These are phyloP conservation scores for Drosophila neocordata DNA, from an alignment of 1,140 invertebrate species.

Conservation along the genomic window DNA sequence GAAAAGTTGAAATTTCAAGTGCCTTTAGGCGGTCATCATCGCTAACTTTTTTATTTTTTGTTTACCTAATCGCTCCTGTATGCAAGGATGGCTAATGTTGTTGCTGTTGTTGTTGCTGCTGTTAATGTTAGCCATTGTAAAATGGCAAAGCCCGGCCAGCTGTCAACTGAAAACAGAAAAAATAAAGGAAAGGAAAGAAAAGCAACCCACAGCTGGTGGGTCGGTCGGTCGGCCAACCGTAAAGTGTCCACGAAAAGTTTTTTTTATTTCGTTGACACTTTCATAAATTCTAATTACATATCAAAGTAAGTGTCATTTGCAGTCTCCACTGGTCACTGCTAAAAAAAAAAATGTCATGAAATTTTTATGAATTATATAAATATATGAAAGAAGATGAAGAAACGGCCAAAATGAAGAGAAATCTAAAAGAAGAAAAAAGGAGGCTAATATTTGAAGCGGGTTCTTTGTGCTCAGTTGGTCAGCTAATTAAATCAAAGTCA, in stretches of 20 bases:
- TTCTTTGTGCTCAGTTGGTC: constrained; percentile 21
- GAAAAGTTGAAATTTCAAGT: neutral
- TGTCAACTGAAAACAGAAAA: constrained; percentile 7
- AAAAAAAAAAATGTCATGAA: constrained; percentile 31
- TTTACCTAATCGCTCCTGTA: neutral
- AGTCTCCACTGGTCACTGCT: constrained; percentile 15
- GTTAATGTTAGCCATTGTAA: neutral
- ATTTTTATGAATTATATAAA: constrained; percentile 57
- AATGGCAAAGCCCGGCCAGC: constrained; percentile 11
- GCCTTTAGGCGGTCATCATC: neutral
- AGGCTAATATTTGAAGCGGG: constrained; percentile 33
- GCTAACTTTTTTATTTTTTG: neutral
- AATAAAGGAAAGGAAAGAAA: no score
- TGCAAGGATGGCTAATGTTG: neutral
- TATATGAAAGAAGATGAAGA: constrained; percentile 16
- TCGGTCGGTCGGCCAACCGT: neutral
- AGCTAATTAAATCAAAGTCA: constrained; percentile 54
- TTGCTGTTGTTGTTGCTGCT: neutral
- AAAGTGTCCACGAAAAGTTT: constrained; percentile 41
- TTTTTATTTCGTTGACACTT: constrained; percentile 57
- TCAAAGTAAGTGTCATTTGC: constrained; percentile 58
- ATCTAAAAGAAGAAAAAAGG: constrained; percentile 33
- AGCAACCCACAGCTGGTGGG: neutral
- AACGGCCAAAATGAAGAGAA: constrained; percentile 24
- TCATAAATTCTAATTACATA: constrained; percentile 76